Percentiles rank a stretch among this genome's conserved stretches.
Conservation (phyloP, 2,888 invertebrate genomes). For the Boloria euphrosyne region DNA sequence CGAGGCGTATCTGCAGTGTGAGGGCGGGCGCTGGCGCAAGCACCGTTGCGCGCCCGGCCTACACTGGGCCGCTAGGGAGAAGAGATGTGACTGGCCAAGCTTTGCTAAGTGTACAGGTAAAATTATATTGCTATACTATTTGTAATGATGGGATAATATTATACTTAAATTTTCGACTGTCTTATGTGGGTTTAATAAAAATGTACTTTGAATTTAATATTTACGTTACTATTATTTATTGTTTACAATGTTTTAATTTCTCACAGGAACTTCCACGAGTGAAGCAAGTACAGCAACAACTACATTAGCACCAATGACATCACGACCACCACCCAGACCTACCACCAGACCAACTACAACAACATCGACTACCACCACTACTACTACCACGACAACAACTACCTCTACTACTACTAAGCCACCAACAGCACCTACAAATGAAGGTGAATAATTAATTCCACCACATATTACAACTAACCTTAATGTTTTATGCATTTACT, state of each 20-base stretch:
- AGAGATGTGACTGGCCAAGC: slow-evolving; percentile 91
- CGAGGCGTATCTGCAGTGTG: slow-evolving; percentile 89
- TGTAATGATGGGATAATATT: no score
- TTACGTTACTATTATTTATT: not conserved
- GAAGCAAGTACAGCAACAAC: slow-evolving; percentile 64
- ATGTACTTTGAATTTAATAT: no score
- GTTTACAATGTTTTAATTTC: not conserved
- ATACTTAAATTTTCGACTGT: no score
- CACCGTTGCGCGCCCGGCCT: slow-evolving; percentile 90
- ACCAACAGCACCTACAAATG: slow-evolving; percentile 42
- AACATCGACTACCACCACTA: slow-evolving; percentile 53
- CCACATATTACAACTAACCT: not conserved
- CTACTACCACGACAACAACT: slow-evolving; percentile 53
- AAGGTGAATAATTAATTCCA: slow-evolving; percentile 31
- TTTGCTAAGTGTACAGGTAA: slow-evolving; percentile 85
- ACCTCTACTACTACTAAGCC: slow-evolving; percentile 53
- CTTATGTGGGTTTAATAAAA: no score
- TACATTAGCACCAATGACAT: slow-evolving; percentile 69
- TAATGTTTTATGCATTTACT: no score
- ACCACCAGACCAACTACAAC: slow-evolving; percentile 54
- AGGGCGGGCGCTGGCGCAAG: slow-evolving; percentile 86
- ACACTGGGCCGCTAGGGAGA: slow-evolving; percentile 87
- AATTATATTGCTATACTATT: not conserved
- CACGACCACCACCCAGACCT: slow-evolving; percentile 63
- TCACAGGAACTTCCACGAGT: slow-evolving; percentile 49